A percentile compares a stretch with the other conserved stretches of the same genome.
Conservation (phyloP, 92 coral and sea anemone species). For the Nematostella vectensis region DNA sequence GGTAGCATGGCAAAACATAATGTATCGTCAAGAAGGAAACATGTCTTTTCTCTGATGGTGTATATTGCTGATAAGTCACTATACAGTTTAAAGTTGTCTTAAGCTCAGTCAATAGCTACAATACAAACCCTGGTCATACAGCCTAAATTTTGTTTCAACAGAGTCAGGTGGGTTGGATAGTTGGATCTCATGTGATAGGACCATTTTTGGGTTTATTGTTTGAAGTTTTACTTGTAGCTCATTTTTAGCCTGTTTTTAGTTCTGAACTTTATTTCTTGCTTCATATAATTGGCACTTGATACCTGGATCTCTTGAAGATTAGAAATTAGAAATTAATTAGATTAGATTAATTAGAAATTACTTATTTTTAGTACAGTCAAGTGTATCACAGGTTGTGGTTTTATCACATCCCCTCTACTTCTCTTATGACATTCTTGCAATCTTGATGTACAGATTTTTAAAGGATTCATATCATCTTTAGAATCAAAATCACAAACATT, state of each 20-base stretch:
- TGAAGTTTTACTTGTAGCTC: background rate
- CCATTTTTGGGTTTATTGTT: background rate
- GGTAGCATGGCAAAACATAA: too few relatives aligned
- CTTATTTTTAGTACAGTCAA: constrained; percentile 11
- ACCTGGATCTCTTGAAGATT: background rate
- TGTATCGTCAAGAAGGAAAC: too few relatives aligned
- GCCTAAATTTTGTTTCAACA: background rate
- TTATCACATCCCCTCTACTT: constrained; percentile 29
- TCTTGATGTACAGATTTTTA: constrained; percentile 20
- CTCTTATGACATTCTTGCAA: constrained; percentile 31
- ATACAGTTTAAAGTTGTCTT: too few relatives aligned
- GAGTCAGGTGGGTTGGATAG: too few relatives aligned
- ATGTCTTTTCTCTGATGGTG: too few relatives aligned
- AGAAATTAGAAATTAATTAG: too few relatives aligned
- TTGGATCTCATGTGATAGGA: background rate
- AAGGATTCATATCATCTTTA: constrained; percentile 18
- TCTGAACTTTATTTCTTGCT: background rate
- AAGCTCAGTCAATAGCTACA: background rate
- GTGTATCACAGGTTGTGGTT: constrained; percentile 33
- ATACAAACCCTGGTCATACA: background rate
- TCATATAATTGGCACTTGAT: background rate
- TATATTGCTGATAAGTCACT: too few relatives aligned
- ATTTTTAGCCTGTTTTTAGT: background rate
- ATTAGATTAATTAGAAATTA: too few relatives aligned
- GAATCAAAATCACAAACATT: constrained; percentile 6